Conservation (phyloP, 2,797 vertebrate genomes). For the Dendrocincla tyrannina region DNA sequence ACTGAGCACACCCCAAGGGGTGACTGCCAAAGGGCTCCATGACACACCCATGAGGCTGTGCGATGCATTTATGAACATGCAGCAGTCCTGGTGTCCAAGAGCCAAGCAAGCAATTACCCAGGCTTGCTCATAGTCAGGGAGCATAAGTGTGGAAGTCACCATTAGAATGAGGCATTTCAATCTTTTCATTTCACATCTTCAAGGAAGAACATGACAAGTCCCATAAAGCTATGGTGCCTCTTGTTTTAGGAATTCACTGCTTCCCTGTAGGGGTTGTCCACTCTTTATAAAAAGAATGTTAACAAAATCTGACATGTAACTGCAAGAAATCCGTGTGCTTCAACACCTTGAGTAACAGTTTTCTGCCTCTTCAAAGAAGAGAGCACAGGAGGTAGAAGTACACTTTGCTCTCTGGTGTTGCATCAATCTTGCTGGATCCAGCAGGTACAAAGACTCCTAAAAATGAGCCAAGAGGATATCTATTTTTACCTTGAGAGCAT, state of each 20-base stretch:
- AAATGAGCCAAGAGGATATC: neutral
- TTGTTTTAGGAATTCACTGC: neutral
- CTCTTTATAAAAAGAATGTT: neutral
- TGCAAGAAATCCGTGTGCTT: neutral
- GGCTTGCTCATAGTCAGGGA: neutral
- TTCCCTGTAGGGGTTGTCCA: neutral
- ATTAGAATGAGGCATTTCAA: neutral
- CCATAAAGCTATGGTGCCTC: neutral
- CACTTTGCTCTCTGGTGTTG: neutral
- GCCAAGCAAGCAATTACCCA: neutral
- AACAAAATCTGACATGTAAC: neutral
- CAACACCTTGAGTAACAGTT: neutral
- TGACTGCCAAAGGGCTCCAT: neutral
- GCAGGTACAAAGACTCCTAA: neutral
- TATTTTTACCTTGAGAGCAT: neutral
- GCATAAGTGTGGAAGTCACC: accelerated
- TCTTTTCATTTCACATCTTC: neutral
- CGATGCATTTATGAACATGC: accelerated
- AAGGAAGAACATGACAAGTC: neutral
- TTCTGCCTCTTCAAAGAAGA: neutral
- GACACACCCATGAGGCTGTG: neutral
- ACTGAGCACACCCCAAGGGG: neutral
- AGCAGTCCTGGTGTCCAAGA: neutral
- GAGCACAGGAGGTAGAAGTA: neutral
- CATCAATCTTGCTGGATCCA: neutral